A percentile compares a stretch with the other conserved stretches of the same genome.
phyloP scores from a whole-genome alignment of 2,888 invertebrate species.

The Synanthedon formicaeformis region DNA sequence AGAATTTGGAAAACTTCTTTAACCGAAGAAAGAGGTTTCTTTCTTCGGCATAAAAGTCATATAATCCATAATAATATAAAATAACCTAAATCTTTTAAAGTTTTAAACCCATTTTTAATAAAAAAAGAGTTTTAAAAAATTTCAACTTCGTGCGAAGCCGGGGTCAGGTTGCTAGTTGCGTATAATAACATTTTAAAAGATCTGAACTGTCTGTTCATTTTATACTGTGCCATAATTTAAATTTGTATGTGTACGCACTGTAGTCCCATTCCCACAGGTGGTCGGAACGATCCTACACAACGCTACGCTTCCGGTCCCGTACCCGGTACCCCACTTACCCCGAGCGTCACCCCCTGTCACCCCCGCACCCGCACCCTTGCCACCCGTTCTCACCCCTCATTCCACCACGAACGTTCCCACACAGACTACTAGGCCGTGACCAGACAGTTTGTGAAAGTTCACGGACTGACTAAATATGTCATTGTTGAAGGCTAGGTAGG shows the following conservation, averaged over 20 bases:
- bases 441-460: conserved; percentile 48
- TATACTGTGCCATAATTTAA: conserved; percentile 28
- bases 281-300: conserved; percentile 50
- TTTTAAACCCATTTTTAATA: no score
- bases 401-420: conserved; percentile 45
- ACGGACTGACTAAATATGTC: background rate
- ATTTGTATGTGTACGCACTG: conserved; percentile 19
- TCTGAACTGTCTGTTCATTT: background rate
- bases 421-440: conserved; percentile 48
- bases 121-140: no score
- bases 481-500: no score
- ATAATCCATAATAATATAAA: no score
- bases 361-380: conserved; percentile 17
- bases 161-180: no score
- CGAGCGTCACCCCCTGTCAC: conserved; percentile 19
- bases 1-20: no score
- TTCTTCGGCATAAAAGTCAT: no score
- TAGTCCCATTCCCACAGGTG: conserved; percentile 59
- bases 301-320: conserved; percentile 49
- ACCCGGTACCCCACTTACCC: conserved; percentile 46
- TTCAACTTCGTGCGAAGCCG: no score
- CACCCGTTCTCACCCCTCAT: conserved; percentile 18
- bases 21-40: no score
- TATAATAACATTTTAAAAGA: background rate
- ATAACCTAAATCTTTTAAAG: no score